These are phyloP conservation scores for Trogon melanurus DNA, from an alignment of 2,113 vertebrate genomes.

Conservation along the genomic window DNA sequence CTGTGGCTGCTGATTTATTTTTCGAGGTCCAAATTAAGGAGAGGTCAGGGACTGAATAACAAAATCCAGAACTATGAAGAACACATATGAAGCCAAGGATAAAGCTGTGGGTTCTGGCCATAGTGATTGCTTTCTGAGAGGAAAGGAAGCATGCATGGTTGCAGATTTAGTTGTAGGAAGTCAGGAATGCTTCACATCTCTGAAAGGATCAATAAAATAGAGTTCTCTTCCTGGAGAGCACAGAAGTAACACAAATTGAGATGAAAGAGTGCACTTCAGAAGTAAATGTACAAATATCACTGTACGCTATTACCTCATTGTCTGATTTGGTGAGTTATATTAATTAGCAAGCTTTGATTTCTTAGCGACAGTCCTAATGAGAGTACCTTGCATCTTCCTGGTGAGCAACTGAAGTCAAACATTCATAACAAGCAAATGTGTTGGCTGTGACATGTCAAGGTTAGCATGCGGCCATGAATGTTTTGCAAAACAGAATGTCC, in stretches of 20 bases:
- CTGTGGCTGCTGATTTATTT: neutral
- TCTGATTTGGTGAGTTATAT: neutral
- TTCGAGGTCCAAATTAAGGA: neutral
- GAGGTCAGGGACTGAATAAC: neutral
- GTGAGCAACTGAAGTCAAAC: neutral
- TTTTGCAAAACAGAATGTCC: neutral
- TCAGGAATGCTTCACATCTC: neutral
- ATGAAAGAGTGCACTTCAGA: neutral
- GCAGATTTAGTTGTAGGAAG: neutral
- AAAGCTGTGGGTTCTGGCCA: neutral
- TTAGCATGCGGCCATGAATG: neutral
- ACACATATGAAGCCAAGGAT: neutral
- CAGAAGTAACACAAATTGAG: neutral
- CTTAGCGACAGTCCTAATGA: neutral
- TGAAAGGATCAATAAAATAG: neutral
- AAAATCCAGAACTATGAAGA: neutral
- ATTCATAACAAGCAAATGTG: neutral
- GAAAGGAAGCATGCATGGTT: neutral
- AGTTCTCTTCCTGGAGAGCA: neutral
- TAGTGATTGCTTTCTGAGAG: neutral
- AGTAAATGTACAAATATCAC: neutral
- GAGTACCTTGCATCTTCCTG: neutral
- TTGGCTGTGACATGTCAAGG: neutral
- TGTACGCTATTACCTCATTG: fast-evolving
- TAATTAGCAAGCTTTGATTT: neutral